These are phyloP conservation scores for Acanthaster planci DNA, from an alignment of 35 echinoderm and acorn worm species.

Conservation along the genomic window DNA sequence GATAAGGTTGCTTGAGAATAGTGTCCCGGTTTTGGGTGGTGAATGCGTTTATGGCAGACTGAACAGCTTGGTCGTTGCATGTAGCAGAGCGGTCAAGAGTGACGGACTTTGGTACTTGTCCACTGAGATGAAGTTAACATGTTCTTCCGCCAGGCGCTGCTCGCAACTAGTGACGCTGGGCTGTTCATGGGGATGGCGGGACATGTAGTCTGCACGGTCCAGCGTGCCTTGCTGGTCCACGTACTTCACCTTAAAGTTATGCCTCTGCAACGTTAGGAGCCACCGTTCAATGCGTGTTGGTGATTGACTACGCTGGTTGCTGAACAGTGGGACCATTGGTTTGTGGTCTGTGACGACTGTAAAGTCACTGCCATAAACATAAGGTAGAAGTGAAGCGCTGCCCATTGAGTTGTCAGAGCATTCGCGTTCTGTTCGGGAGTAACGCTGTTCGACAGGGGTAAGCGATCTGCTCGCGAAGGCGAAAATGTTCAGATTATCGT, in stretches of 20 bases:
- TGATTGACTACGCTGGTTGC: constrained; percentile 1
- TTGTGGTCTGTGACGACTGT: not conserved
- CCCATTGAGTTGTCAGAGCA: no score
- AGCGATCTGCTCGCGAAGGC: constrained; percentile 4
- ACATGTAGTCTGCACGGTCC: constrained; percentile 46
- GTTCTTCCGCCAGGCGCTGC: not conserved
- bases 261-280: constrained; percentile 23
- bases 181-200: constrained; percentile 13
- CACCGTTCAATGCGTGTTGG: not conserved
- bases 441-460: not conserved
- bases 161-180: not conserved
- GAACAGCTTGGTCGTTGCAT: no score
- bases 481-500: not conserved
- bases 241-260: not conserved
- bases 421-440: constrained; percentile 30
- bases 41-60: no score
- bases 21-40: no score
- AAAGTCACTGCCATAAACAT: no score
- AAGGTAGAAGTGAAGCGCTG: no score
- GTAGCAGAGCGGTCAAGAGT: no score
- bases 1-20: no score
- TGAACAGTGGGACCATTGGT: not conserved
- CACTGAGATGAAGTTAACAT: not conserved
- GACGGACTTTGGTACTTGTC: constrained; percentile 6
- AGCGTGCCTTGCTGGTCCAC: not conserved